A percentile compares a stretch with the other conserved stretches of the same genome.
These are phyloP conservation scores for Fissipunctia ypsillon DNA, from an alignment of 2,888 invertebrate species.

Conservation along the genomic window DNA sequence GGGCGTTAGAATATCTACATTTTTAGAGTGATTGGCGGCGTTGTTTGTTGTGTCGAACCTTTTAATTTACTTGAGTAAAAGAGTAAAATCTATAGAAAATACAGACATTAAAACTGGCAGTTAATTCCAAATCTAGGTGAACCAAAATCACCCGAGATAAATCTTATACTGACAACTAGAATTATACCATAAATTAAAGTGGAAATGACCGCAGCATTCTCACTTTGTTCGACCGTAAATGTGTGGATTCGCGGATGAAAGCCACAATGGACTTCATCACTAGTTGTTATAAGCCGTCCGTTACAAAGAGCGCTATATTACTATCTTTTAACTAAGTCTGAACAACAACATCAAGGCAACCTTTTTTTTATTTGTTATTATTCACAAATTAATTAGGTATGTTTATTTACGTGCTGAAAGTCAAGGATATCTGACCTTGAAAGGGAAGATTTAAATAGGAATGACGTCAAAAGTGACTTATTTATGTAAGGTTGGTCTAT, in stretches of 20 bases:
- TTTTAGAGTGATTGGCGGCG: conserved; percentile 6
- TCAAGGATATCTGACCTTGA: conserved; percentile 34
- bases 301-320: conserved; percentile 18
- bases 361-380: conserved; percentile 20
- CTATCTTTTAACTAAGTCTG: conserved; percentile 21
- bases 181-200: conserved; percentile 39
- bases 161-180: conserved; percentile 36
- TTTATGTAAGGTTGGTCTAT: conserved; percentile 35
- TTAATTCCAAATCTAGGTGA: conserved; percentile 11
- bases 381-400: conserved; percentile 7
- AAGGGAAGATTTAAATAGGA: conserved; percentile 38
- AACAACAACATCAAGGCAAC: background rate
- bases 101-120: background rate
- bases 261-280: conserved; percentile 29
- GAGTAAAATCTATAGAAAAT: conserved; percentile 1
- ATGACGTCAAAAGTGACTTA: conserved; percentile 49
- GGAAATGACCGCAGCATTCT: conserved; percentile 40
- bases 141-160: conserved; percentile 31
- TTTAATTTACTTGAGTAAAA: background rate
- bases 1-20: conserved; percentile 13
- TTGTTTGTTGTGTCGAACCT: conserved; percentile 1
- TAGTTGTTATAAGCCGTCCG: conserved; percentile 4
- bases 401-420: conserved; percentile 31
- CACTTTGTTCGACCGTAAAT: conserved; percentile 36
- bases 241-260: conserved; percentile 15